Evolutionary conservation across 2,888 invertebrate species (phyloP).

Genomic region (Hermaeophaga mercurialis): DNA sequence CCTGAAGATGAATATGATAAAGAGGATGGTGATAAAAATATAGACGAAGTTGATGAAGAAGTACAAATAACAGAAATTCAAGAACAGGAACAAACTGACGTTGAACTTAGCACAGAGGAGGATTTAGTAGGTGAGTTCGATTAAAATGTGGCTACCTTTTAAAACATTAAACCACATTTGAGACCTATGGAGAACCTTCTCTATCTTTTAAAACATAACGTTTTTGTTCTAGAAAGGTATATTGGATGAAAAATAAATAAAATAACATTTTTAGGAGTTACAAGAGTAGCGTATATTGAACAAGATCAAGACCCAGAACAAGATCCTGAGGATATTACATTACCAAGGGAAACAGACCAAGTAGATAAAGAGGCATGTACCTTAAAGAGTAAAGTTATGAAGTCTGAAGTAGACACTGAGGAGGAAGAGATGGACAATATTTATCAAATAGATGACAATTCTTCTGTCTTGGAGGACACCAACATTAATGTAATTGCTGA

Average conservation of each 20-base stretch:
- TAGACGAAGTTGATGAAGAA: constrained; percentile 24
- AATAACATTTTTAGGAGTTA: constrained; percentile 49
- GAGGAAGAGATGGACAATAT: constrained; percentile 28
- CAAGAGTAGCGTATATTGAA: constrained; percentile 55
- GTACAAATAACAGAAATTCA: constrained; percentile 17
- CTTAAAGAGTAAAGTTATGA: constrained; percentile 45
- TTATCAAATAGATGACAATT: constrained; percentile 41
- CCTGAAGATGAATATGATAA: constrained; percentile 26
- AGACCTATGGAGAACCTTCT: too few relatives aligned
- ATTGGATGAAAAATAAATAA: too few relatives aligned
- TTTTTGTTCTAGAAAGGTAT: too few relatives aligned
- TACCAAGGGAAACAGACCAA: constrained; percentile 53
- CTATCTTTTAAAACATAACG: too few relatives aligned
- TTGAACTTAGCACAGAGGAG: constrained; percentile 50
- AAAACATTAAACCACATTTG: too few relatives aligned
- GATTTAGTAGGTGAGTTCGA: constrained; percentile 51
- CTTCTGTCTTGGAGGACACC: constrained; percentile 48
- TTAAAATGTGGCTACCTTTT: too few relatives aligned
- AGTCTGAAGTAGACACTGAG: constrained; percentile 41
- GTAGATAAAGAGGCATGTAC: constrained; percentile 56
- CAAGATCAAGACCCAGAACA: constrained; percentile 49
- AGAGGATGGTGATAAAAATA: constrained; percentile 17
- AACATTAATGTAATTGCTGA: constrained; percentile 56
- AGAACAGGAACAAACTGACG: constrained; percentile 37
- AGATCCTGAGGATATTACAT: constrained; percentile 60